Evolutionary conservation across 2,113 vertebrate genomes (phyloP).

Genomic region (Otocyon megalotis): DNA sequence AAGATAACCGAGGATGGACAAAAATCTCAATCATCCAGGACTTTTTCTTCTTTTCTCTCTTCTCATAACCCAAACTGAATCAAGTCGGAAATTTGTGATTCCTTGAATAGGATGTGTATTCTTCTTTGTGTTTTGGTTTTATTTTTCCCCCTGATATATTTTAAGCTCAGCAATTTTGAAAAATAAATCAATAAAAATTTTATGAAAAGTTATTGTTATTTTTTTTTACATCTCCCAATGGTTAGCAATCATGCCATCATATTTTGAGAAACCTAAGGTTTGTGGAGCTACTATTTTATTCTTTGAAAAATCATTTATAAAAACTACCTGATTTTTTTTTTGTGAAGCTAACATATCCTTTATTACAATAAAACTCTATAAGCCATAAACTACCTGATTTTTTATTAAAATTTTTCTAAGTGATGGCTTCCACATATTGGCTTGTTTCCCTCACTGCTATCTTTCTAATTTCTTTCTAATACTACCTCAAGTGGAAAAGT

Average conservation of each 20-base stretch:
- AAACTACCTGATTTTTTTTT: background rate
- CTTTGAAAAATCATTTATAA: background rate
- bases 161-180: background rate
- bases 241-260: background rate
- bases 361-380: too few relatives aligned
- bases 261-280: background rate
- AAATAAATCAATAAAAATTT: background rate
- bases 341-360: too few relatives aligned
- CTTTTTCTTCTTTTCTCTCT: background rate
- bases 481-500: background rate
- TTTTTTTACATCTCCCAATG: background rate
- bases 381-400: background rate
- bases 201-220: background rate
- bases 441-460: background rate
- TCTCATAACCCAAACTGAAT: background rate
- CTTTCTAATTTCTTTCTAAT: background rate
- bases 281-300: background rate
- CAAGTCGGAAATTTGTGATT: background rate
- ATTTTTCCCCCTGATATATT: background rate
- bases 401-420: background rate
- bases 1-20: background rate
- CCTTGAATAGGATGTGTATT: background rate
- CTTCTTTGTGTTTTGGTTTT: background rate
- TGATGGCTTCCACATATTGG: background rate
- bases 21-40: background rate